Evolutionary conservation across 2,113 vertebrate species (phyloP).

Genomic region (Tiliqua scincoides): DNA sequence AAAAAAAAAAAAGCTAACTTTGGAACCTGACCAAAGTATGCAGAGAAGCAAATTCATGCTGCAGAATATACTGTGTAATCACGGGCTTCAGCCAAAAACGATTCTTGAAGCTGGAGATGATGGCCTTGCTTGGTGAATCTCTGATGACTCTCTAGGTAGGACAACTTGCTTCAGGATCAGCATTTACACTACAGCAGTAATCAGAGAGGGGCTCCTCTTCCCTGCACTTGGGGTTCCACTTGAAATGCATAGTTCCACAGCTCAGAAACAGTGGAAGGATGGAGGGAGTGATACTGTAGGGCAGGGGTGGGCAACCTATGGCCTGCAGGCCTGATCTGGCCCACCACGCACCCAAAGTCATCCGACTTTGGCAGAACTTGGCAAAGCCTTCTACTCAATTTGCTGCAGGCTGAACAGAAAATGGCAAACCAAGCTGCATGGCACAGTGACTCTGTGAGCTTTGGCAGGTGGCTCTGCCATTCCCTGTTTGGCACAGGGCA

Average conservation of each 20-base stretch:
- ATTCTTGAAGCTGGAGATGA: not conserved
- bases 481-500: too few relatives aligned
- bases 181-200: not conserved
- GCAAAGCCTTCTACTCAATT: too few relatives aligned
- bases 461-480: too few relatives aligned
- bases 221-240: not conserved
- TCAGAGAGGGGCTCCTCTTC: not conserved
- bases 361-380: too few relatives aligned
- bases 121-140: not conserved
- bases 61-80: conserved; percentile 43
- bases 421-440: too few relatives aligned
- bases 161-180: not conserved
- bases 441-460: too few relatives aligned
- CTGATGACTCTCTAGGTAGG: not conserved
- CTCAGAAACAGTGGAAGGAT: not conserved
- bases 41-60: conserved; percentile 38
- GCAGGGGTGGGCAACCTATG: too few relatives aligned
- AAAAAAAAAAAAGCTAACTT: not conserved
- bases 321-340: too few relatives aligned
- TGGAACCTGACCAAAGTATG: conserved; percentile 55
- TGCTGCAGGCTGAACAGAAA: too few relatives aligned
- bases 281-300: not conserved
- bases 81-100: not conserved
- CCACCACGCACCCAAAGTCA: too few relatives aligned
- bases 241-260: not conserved